A percentile compares a stretch with the other conserved stretches of the same genome.
Evolutionary conservation across 2,888 invertebrate genomes (phyloP).

Genomic region (Plutella xylostella): DNA sequence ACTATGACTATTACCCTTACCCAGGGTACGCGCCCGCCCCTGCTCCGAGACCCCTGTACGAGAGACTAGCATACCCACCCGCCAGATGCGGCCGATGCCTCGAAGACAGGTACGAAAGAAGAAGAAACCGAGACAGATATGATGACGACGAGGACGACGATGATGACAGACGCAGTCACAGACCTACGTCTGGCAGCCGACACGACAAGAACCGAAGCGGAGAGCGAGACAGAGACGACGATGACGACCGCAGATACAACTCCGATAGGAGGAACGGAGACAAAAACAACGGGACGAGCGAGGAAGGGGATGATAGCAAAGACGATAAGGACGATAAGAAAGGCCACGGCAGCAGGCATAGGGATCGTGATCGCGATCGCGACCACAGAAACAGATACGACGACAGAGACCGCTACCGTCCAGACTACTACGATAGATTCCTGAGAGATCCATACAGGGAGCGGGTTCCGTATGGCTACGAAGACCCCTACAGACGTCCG

Average conservation of each 20-base stretch:
- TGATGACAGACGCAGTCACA: conserved; percentile 31
- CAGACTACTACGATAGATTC: conserved; percentile 55
- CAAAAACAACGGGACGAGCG: conserved; percentile 42
- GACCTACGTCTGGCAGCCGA: conserved; percentile 45
- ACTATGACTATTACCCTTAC: no score
- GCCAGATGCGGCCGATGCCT: conserved; percentile 42
- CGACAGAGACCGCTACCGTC: conserved; percentile 52
- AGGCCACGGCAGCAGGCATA: conserved; percentile 23
- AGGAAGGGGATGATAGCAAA: conserved; percentile 34
- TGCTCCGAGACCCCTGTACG: conserved; percentile 28
- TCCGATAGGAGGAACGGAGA: conserved; percentile 29
- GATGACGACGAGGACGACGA: conserved; percentile 38
- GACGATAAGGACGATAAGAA: conserved; percentile 34
- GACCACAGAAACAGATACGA: conserved; percentile 35
- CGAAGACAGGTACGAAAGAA: conserved; percentile 23
- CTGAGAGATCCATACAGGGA: conserved; percentile 49
- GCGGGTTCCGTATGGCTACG: conserved; percentile 36
- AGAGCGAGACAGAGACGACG: conserved; percentile 19
- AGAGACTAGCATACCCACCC: conserved; percentile 38
- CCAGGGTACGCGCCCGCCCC: conserved; percentile 36
- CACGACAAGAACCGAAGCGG: conserved; percentile 35
- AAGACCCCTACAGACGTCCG: conserved; percentile 42
- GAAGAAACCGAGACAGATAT: conserved; percentile 27
- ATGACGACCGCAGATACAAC: conserved; percentile 27
- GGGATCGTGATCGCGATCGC: conserved; percentile 26